phyloP scores from a whole-genome alignment of 2,797 vertebrate species.

The Mormyrops boulengeri region DNA sequence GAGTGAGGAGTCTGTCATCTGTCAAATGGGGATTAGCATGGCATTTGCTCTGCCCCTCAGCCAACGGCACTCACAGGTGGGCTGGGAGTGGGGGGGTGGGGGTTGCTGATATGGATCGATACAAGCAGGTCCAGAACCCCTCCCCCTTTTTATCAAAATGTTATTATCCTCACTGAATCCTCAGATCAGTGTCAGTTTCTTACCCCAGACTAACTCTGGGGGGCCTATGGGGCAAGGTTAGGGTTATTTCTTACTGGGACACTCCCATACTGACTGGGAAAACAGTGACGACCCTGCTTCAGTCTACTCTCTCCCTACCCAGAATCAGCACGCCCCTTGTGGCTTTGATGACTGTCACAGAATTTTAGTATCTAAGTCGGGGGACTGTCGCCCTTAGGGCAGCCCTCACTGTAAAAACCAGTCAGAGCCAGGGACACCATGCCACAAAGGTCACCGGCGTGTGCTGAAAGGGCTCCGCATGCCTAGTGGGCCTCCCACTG shows the following conservation, averaged over 20 bases:
- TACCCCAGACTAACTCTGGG: background rate
- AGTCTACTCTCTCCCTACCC: background rate
- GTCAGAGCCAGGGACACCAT: background rate
- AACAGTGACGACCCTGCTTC: background rate
- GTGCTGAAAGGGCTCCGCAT: background rate
- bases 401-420: background rate
- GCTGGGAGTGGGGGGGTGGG: background rate
- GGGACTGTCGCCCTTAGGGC: background rate
- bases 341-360: background rate
- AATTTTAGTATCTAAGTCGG: background rate
- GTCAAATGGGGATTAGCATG: slow-evolving; percentile 6
- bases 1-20: background rate
- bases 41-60: background rate
- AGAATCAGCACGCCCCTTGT: background rate
- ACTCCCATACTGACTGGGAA: background rate
- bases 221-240: background rate
- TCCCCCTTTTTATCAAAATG: background rate
- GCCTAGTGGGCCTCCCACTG: slow-evolving; percentile 35
- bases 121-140: background rate
- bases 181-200: background rate
- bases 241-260: background rate
- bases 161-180: background rate
- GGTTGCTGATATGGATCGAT: background rate
- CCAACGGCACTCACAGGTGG: background rate
- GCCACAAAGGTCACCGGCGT: background rate